A percentile compares a stretch with the other conserved stretches of the same genome.
phyloP scores from a whole-genome alignment of 2,888 invertebrate genomes.

The Campoplex capitator region DNA sequence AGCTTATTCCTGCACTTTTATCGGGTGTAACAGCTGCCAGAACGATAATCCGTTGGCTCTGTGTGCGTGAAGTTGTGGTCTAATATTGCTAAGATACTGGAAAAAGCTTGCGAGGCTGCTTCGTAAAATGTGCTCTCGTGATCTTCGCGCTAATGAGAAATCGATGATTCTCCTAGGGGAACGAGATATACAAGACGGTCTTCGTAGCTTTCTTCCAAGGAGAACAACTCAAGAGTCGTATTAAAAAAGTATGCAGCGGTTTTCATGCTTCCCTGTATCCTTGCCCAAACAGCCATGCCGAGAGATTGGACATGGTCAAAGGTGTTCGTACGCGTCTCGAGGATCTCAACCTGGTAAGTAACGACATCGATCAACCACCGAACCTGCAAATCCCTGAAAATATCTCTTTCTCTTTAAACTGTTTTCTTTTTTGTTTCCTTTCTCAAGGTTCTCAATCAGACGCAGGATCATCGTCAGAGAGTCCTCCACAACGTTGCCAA shows the following conservation, averaged over 20 bases:
- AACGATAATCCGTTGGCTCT: slow-evolving; percentile 13
- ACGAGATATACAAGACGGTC: slow-evolving; percentile 94
- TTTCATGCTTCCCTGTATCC: slow-evolving; percentile 97
- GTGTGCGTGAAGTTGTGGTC: background rate
- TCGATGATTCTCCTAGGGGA: slow-evolving; percentile 88
- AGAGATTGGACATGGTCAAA: slow-evolving; percentile 95
- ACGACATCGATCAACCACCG: background rate
- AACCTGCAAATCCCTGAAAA: background rate
- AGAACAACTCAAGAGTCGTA: slow-evolving; percentile 94
- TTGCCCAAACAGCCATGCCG: slow-evolving; percentile 94
- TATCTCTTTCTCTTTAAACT: background rate
- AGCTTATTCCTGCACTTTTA: slow-evolving; percentile 20
- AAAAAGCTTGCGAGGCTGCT: slow-evolving; percentile 2
- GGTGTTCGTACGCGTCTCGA: slow-evolving; percentile 96
- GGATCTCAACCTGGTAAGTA: slow-evolving; percentile 91
- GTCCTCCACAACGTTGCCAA: slow-evolving; percentile 94
- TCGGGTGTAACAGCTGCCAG: slow-evolving; percentile 28
- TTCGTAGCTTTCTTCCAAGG: slow-evolving; percentile 97
- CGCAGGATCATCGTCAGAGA: slow-evolving; percentile 94
- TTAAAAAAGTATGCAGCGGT: slow-evolving; percentile 97
- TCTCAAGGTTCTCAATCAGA: slow-evolving; percentile 92
- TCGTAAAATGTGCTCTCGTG: background rate
- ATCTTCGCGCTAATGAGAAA: slow-evolving; percentile 47
- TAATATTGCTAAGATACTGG: slow-evolving; percentile 11
- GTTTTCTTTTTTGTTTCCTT: background rate